These are phyloP conservation scores for Synergus itoensis DNA, from an alignment of 2,888 invertebrate genomes.

Conservation along the genomic window DNA sequence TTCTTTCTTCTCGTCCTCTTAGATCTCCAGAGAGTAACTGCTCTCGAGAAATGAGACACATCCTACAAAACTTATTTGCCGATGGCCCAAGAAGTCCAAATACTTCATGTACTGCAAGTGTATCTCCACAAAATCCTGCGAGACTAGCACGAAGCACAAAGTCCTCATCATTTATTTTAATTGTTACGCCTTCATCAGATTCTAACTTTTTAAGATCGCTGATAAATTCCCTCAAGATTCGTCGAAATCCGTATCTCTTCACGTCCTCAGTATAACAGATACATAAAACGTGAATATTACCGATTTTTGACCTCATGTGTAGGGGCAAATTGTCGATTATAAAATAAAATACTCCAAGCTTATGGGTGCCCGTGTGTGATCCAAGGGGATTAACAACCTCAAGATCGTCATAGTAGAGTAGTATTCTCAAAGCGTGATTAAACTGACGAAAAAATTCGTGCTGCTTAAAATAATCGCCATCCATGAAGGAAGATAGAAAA, in stretches of 20 bases:
- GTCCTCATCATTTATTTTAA: constrained; percentile 40
- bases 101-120: constrained; percentile 52
- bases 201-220: constrained; percentile 48
- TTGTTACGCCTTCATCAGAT: constrained; percentile 47
- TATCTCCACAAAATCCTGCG: constrained; percentile 51
- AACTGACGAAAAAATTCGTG: constrained; percentile 47
- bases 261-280: constrained; percentile 46
- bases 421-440: constrained; percentile 44
- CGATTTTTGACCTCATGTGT: constrained; percentile 52
- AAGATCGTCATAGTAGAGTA: constrained; percentile 54
- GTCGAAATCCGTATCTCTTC: constrained; percentile 46
- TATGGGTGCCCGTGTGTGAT: constrained; percentile 53
- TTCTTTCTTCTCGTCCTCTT: constrained; percentile 42
- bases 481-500: constrained; percentile 45
- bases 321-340: constrained; percentile 51
- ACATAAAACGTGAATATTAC: constrained; percentile 48
- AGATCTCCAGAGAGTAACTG: constrained; percentile 41
- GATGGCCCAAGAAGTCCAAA: constrained; percentile 50
- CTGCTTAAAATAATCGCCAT: constrained; percentile 47
- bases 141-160: constrained; percentile 48
- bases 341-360: constrained; percentile 52
- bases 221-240: constrained; percentile 45
- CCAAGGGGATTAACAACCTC: constrained; percentile 53
- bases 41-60: constrained; percentile 44
- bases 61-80: constrained; percentile 47